A percentile compares a stretch with the other conserved stretches of the same genome.
phyloP scores from a whole-genome alignment of 2,113 vertebrate species.

The Pungitius pungitius region DNA sequence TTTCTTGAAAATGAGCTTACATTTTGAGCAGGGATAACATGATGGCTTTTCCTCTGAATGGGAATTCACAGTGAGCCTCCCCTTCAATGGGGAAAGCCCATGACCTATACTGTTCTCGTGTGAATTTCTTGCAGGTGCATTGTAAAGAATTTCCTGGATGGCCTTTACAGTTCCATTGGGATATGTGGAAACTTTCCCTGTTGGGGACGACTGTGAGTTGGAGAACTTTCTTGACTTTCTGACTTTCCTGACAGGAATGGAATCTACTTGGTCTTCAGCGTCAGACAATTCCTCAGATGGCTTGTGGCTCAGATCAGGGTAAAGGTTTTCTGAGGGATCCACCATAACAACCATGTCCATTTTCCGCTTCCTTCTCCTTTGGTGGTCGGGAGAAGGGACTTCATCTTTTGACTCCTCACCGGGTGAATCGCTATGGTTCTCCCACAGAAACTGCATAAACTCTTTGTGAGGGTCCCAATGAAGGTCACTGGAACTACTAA shows the following conservation, averaged over 20 bases:
- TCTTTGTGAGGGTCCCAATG: conserved; percentile 92
- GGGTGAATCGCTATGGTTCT: conserved; percentile 85
- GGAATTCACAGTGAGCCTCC: conserved; percentile 84
- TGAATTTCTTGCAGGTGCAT: conserved; percentile 82
- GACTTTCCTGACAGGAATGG: conserved; percentile 61
- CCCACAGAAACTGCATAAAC: conserved; percentile 93
- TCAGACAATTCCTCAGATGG: conserved; percentile 84
- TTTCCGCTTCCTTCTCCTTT: conserved; percentile 92
- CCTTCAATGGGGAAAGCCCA: conserved; percentile 83
- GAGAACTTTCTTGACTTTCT: conserved; percentile 80
- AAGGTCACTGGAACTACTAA: conserved; percentile 82
- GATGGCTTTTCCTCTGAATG: conserved; percentile 86
- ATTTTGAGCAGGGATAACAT: conserved; percentile 91
- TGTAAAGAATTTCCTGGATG: conserved; percentile 89
- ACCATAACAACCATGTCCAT: conserved; percentile 96
- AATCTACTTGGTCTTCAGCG: conserved; percentile 80
- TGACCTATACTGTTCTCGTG: conserved; percentile 84
- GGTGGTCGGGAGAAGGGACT: conserved; percentile 55
- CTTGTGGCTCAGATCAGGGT: conserved; percentile 82
- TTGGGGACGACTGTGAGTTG: conserved; percentile 82
- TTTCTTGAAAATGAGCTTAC: conserved; percentile 93
- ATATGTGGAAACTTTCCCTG: conserved; percentile 81
- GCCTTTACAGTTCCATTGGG: conserved; percentile 86
- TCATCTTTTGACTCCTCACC: conserved; percentile 83
- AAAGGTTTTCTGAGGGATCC: conserved; percentile 90